Evolutionary conservation across 2,797 vertebrate genomes (phyloP).

Genomic region (Buceros bicornis): DNA sequence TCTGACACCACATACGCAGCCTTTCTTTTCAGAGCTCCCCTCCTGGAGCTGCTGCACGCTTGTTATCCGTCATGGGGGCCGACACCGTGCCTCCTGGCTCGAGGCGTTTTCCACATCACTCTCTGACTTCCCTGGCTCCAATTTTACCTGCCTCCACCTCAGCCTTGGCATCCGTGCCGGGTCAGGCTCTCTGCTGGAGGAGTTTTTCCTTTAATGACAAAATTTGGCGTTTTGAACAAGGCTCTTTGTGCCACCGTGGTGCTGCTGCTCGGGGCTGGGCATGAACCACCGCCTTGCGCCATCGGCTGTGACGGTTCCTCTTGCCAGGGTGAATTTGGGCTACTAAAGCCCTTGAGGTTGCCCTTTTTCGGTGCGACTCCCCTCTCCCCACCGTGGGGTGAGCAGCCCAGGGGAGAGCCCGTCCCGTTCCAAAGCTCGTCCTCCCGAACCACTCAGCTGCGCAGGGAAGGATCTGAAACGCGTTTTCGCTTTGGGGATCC

Average conservation of each 20-base stretch:
- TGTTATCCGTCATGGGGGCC: not conserved
- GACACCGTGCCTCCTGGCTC: not conserved
- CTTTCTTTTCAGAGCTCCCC: not conserved
- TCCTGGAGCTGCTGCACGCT: not conserved
- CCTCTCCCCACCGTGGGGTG: too few species aligned
- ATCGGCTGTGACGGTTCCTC: too few species aligned
- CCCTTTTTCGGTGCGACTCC: too few species aligned
- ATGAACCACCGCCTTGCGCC: too few species aligned
- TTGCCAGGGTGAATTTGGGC: too few species aligned
- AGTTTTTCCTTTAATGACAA: not conserved
- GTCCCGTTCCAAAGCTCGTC: not conserved
- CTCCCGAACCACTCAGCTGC: not conserved
- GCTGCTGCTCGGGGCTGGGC: not conserved
- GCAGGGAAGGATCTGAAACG: not conserved
- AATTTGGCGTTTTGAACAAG: not conserved
- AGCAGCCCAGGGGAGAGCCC: too few species aligned
- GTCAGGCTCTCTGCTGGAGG: not conserved
- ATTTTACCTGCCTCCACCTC: not conserved
- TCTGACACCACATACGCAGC: not conserved
- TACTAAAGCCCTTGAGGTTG: too few species aligned
- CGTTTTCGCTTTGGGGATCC: not conserved
- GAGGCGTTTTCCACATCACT: not conserved
- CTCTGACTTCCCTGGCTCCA: not conserved
- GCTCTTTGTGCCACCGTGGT: accelerated
- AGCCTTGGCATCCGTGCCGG: not conserved